Base-by-base conservation (phyloP, 23 tunicate species). In the Trididemnum clinides region DNA sequence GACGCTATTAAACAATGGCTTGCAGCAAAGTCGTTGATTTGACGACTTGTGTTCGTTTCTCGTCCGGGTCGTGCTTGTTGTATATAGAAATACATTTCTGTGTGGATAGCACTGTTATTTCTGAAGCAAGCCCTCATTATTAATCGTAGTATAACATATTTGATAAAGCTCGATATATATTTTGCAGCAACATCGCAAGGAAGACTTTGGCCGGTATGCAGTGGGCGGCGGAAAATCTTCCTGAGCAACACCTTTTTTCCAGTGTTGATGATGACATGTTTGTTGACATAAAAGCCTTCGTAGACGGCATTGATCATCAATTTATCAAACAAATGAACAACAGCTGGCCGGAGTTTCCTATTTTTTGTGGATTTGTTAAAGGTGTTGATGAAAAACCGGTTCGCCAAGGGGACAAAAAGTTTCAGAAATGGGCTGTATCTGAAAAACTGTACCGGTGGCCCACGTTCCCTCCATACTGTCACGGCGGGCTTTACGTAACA, bases 201-300 rank as follows among this genome's bases (percentile, higher is more conserved):
- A 83, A 83, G 28, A 83, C 87, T 27, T 39, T 86, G 22, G 84
- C 90, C 21, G 90, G 84, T 0, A 86, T 86, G 90, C 82, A 86
- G 34, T 86, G 90, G 90, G 90, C 90, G 19, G 21, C 64, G 0
- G 32, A 22, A 1, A 86, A 86, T 21, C 77, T 86, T 7, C 90
- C 77, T 4, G 36, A 31, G n/a, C 33, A 77, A 1, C 39, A 15
- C 36, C 32, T 86, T 7, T 86, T 77, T 49, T 39, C 90, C 0
- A 77, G 84, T 19, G 70, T 58, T 39, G 90, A 86, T 30, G 90
- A 86, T 65, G 90, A 86, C 34, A 64, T 86, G n/a, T 19, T 86
- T n/a, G 33, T 86, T 25, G 57, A 64, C 28, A 39, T 72, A n/a
- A 65, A 28, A 5, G 30, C 65, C 0, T 77, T 86, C 28, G 54